phyloP scores from a whole-genome alignment of 2,797 vertebrate genomes.

The Alcedo atthis region DNA sequence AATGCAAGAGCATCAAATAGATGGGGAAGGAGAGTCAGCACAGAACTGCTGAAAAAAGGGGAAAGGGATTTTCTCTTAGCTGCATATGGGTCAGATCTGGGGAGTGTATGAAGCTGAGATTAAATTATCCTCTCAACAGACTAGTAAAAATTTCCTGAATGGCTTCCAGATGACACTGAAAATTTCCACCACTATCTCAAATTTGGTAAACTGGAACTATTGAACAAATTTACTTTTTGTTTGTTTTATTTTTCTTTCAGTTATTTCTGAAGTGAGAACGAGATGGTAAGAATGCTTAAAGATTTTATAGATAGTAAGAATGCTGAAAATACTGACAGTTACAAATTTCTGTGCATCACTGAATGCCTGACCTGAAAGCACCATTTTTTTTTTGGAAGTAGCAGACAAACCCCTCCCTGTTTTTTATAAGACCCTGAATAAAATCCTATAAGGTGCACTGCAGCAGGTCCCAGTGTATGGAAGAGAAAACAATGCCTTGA shows the following conservation, averaged over 20 bases:
- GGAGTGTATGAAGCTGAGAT: conserved; percentile 7
- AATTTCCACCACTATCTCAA: conserved; percentile 22
- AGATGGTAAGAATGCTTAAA: background rate
- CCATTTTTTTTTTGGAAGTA: background rate
- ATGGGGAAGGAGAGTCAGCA: background rate
- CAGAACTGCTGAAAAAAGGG: background rate
- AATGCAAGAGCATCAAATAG: background rate
- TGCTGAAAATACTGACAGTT: background rate
- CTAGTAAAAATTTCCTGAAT: conserved; percentile 54
- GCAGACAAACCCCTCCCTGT: background rate
- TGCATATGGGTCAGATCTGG: conserved; percentile 19
- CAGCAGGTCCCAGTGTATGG: background rate
- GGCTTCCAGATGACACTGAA: conserved; percentile 40
- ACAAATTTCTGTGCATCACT: background rate
- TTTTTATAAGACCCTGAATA: background rate
- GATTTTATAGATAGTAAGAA: background rate
- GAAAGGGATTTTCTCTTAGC: conserved; percentile 41
- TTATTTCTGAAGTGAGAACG: background rate
- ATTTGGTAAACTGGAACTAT: background rate
- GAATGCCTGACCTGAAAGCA: background rate
- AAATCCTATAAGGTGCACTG: background rate
- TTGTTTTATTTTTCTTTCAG: background rate
- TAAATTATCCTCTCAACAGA: conserved; percentile 52
- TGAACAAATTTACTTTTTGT: background rate
- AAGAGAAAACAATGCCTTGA: background rate